These are phyloP conservation scores for Gymnothorax javanicus DNA, from an alignment of 2,797 vertebrate genomes.

Conservation along the genomic window DNA sequence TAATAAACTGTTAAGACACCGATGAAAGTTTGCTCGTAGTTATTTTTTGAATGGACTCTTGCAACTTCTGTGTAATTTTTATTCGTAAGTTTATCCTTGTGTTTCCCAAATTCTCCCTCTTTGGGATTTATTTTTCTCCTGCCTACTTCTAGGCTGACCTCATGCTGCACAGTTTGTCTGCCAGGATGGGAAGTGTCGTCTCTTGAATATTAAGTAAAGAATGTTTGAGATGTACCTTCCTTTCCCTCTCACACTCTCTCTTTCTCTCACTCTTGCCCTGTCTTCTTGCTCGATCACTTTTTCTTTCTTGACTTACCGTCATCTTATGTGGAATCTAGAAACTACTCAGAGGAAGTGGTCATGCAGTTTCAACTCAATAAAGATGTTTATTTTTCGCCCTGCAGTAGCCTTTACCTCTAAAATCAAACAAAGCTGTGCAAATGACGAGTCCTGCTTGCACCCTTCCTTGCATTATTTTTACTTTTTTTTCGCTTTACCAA, in stretches of 20 bases:
- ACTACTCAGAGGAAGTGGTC: background rate
- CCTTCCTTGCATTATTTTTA: background rate
- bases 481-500: background rate
- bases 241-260: background rate
- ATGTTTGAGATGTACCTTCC: background rate
- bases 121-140: background rate
- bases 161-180: background rate
- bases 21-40: background rate
- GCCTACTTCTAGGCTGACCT: background rate
- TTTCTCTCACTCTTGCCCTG: background rate
- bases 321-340: background rate
- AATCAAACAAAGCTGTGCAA: background rate
- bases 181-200: background rate
- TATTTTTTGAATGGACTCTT: background rate
- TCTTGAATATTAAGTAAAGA: background rate
- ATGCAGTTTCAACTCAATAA: background rate
- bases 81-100: background rate
- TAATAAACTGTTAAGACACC: conserved; percentile 24
- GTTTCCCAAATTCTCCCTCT: too few species aligned
- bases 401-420: background rate
- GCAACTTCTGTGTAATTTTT: background rate
- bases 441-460: background rate
- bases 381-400: background rate
- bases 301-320: background rate
- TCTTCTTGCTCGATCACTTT: background rate